Evolutionary conservation across 2,797 vertebrate genomes (phyloP).

Genomic region (Sebastes matsubarae): DNA sequence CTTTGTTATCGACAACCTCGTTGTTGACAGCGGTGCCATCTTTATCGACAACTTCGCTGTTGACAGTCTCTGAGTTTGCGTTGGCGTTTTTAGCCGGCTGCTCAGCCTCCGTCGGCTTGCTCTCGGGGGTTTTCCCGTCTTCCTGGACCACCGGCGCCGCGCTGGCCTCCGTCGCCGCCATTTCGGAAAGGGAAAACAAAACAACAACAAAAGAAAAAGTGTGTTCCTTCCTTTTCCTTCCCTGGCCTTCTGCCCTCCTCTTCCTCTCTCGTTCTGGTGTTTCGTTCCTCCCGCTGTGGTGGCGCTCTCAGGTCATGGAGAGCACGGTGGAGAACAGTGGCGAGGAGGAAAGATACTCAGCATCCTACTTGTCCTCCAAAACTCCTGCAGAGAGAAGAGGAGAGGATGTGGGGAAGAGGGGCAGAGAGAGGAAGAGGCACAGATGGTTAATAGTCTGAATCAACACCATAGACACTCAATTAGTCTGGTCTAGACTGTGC

Average conservation of each 20-base stretch:
- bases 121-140: constrained; percentile 69
- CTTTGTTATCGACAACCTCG: constrained; percentile 66
- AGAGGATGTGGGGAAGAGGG: background rate
- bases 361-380: constrained; percentile 80
- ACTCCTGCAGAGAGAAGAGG: constrained; percentile 59
- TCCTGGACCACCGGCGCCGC: constrained; percentile 76
- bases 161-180: constrained; percentile 81
- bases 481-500: constrained; percentile 56
- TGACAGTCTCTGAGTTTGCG: constrained; percentile 62
- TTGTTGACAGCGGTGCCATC: constrained; percentile 55
- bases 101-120: constrained; percentile 72
- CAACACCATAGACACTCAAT: constrained; percentile 44
- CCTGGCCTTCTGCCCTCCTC: constrained; percentile 65
- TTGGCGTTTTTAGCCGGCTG: constrained; percentile 35
- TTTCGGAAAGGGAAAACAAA: constrained; percentile 62
- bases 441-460: constrained; percentile 70
- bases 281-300: constrained; percentile 67
- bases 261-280: constrained; percentile 55
- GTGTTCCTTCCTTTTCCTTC: constrained; percentile 60
- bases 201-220: constrained; percentile 46
- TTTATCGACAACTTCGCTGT: constrained; percentile 59
- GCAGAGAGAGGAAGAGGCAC: constrained; percentile 20
- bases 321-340: constrained; percentile 64
- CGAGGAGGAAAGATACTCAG: constrained; percentile 73
- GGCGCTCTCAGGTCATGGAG: constrained; percentile 82